A percentile compares a stretch with the other conserved stretches of the same genome.
These are phyloP conservation scores for Micrasema minimum DNA, from an alignment of 1,140 invertebrate species.

Conservation along the genomic window DNA sequence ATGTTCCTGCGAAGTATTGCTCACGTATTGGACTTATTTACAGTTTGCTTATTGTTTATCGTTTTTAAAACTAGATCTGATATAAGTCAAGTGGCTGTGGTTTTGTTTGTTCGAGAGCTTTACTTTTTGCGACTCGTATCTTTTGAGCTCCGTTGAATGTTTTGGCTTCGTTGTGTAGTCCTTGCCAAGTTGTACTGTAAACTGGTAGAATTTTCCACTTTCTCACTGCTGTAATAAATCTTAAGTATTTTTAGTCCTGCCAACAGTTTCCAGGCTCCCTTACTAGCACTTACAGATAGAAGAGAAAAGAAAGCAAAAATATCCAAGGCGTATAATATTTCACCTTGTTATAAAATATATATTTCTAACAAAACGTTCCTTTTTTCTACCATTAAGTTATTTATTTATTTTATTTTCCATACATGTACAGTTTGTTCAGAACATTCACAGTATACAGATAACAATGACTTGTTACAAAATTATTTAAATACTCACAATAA, in stretches of 20 bases:
- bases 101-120: no score
- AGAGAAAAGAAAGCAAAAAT: conserved; percentile 5
- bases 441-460: not conserved
- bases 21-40: no score
- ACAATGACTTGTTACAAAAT: no score
- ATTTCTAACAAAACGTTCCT: not conserved
- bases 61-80: no score
- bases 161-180: not conserved
- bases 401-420: not conserved
- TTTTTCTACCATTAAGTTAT: not conserved
- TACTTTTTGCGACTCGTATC: no score
- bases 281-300: not conserved
- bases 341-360: not conserved
- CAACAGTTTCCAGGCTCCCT: conserved; percentile 33
- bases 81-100: no score
- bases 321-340: not conserved
- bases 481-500: not conserved
- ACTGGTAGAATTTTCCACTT: conserved; percentile 12
- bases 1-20: no score
- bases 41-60: no score
- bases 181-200: conserved; percentile 12
- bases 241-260: conserved; percentile 16
- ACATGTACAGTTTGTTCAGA: not conserved
- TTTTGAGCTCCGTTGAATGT: no score
- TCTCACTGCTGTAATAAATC: conserved; percentile 30